These are phyloP conservation scores for Apostichopus parvimensis DNA, from an alignment of 35 echinoderm and acorn worm genomes.

Conservation along the genomic window DNA sequence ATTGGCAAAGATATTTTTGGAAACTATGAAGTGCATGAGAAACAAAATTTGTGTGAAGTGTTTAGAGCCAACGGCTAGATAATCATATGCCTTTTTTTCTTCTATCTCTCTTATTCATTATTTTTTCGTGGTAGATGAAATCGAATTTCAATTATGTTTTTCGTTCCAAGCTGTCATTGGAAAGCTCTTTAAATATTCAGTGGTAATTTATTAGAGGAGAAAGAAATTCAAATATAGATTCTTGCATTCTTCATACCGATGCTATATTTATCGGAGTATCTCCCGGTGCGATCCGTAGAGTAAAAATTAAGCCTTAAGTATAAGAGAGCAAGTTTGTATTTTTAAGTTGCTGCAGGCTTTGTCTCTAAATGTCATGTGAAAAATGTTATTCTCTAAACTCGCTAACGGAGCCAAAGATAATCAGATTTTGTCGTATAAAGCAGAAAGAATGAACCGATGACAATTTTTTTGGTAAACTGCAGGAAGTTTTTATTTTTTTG, in stretches of 20 bases:
- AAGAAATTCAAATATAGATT: neutral
- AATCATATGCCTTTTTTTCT: neutral
- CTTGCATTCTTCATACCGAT: neutral
- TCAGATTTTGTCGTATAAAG: no score
- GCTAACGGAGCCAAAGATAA: no score
- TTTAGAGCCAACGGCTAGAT: conserved; percentile 19
- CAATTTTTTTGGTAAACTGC: no score
- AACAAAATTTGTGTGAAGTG: neutral
- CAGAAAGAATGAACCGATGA: no score
- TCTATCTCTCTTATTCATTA: neutral
- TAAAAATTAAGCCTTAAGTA: no score
- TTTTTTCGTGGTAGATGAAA: neutral
- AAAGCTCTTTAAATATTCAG: conserved; percentile 15
- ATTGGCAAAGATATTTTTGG: conserved; percentile 28
- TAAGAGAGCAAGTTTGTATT: no score
- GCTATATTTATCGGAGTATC: no score
- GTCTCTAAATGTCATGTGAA: no score
- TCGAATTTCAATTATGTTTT: neutral
- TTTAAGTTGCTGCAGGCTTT: no score
- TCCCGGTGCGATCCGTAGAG: no score
- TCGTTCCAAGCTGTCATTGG: neutral
- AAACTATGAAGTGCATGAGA: neutral
- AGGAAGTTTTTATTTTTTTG: no score
- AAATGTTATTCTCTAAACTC: no score
- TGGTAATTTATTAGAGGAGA: conserved; percentile 11